Base-by-base conservation (phyloP, 2,888 invertebrate species). In the Ophion ellenae region DNA sequence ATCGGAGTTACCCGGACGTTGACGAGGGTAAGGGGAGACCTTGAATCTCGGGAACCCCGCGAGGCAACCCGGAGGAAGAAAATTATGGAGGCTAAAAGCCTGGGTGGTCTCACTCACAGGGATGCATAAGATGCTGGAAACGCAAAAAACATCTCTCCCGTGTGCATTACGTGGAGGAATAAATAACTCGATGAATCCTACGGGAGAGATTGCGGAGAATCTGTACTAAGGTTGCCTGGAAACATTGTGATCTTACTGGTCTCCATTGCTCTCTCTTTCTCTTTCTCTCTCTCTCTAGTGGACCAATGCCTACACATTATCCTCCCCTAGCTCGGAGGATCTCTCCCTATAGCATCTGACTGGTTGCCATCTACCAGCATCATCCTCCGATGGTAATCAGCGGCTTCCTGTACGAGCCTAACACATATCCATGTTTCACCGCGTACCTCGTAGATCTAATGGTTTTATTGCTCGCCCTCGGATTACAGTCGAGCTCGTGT, bases 31-130 rank as follows among this genome's bases (percentile, higher is more conserved):
- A 17, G 59, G 47, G 71, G 24, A 71, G 84, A 78, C 32, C 59
- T 70, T 79, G 79, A 63, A 14, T 66, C 47, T 71, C 59, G 57
- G 66, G 53, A 81, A 64, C 24, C 40, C 47, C 24, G 40, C 69
- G 32, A 5, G 53, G 67, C 40, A 67, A 77, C 40, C 80, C n/a
- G 57, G 47, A 61, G 78, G 63, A 79, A 57, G 78, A 81, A 81
- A 81, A 81, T 79, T 28, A 83, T 81, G 69, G 71, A 40, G 47
- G 69, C 36, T 45, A 45, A n/a, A 66, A 14, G 70, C 67, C 64
- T 87, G 87, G 87, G 87, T 87, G 87, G 87, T 87, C 87, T 79
- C 53, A 45, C 66, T 78, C 64, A 24, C 28, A 63, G 61, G 70
- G 47, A 66, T 66, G 64, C 32, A 66, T 10, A 57, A 11, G 20